Evolutionary conservation across 1,140 invertebrate species (phyloP), one percentile per base, ranked within the genome.

Genomic region (Homarus americanus): DNA sequence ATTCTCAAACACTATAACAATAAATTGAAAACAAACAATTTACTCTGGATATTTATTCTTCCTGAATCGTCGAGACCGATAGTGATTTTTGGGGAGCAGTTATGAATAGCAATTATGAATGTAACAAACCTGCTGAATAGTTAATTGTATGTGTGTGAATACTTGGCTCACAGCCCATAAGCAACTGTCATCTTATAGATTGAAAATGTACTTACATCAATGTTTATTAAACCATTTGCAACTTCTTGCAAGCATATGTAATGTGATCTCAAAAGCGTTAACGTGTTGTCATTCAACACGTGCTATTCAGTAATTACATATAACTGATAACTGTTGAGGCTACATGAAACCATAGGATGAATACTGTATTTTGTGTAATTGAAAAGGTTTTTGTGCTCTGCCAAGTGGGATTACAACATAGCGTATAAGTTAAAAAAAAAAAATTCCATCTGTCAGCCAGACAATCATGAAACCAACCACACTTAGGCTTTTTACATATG

Each of bases 261-360:
- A 49, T 41, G 76, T 79, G 58, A 79, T 79, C 53, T 79, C 75
- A 80, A 63, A 66, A 58, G 58, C 76, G 69, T 66, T 79, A 80
- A 17, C 69, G 20, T 40, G 38, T 58, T 53, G 75, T 79, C 32
- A 36, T 75, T 32, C 32, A 63, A 44, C 69, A 75, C 36, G 76
- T 83, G 79, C 73, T 58, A 75, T 83, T 17, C 79, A 90, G 36
- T 66, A 83, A 34, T 38, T 76, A 63, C 53, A 73, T 72, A 38
- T 79, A 73, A 75, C 63, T 87, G 32, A 34, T 41, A 79, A 89
- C 79, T 82, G 41, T 82, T 89, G 87, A 89, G 87, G 87, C 87
- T 89, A 87, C 78, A 82, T 83, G 72, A 73, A 83, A 78, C 88
- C 82, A 83, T 49, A 83, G 53, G 72, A 44, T 90, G n/a, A 90